Evolutionary conservation across 2,888 invertebrate genomes (phyloP).

Genomic region (Pegoplata infirma): DNA sequence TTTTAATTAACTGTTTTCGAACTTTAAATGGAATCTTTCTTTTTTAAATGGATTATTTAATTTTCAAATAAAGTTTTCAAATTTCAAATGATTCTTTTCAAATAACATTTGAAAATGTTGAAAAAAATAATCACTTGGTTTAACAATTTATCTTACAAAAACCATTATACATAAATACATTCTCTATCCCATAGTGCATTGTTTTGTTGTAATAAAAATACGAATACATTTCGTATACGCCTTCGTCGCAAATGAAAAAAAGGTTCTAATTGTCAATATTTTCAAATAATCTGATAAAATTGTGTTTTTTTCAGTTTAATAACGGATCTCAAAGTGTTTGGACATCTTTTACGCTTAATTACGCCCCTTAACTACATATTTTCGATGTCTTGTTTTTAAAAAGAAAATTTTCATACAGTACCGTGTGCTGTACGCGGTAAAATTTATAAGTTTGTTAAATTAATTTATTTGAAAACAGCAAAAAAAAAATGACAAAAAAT

Average conservation of each 20-base stretch:
- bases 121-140: too few relatives aligned
- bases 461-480: conserved; percentile 2
- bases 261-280: conserved; percentile 21
- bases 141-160: too few relatives aligned
- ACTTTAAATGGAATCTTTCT: too few relatives aligned
- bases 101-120: too few relatives aligned
- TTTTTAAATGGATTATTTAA: too few relatives aligned
- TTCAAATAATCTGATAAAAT: conserved; percentile 12
- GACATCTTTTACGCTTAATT: background rate
- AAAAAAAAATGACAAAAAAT: too few relatives aligned
- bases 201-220: background rate
- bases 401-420: conserved; percentile 1
- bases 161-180: too few relatives aligned
- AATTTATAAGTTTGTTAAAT: background rate
- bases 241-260: conserved; percentile 9
- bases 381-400: conserved; percentile 17
- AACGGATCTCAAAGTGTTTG: conserved; percentile 47
- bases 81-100: too few relatives aligned
- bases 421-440: background rate
- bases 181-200: background rate
- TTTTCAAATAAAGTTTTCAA: too few relatives aligned
- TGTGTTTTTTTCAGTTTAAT: conserved; percentile 35
- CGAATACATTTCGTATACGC: conserved; percentile 2
- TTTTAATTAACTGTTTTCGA: too few relatives aligned
- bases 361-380: too few relatives aligned